Base-by-base conservation (phyloP, 2,113 vertebrate genomes). In the Eulemur macaco region DNA sequence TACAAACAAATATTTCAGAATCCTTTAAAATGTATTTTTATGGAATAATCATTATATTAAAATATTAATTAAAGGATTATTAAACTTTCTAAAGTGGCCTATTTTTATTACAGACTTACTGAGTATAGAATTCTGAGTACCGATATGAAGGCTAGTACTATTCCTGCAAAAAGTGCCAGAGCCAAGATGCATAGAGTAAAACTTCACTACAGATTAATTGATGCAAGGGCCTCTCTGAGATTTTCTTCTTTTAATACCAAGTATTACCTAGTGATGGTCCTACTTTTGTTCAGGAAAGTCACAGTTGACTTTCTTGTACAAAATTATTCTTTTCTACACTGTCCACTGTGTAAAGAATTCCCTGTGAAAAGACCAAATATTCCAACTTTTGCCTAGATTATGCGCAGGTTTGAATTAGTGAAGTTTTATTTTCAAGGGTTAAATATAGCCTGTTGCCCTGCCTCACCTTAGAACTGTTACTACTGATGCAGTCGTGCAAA, bases 41-140 rank as follows among this genome's bases (percentile, higher is more conserved):
- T 86, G 52, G 45, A 88, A 50, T 90, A n/a, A 54, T 90, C 10
- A 54, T 25, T 50, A 6, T 76, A 69, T 64, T 87, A 54, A 84
- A 85, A 73, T 81, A 69, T 39, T 93, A 42, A 60, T 18, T 54
- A 12, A 77, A 96, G 15, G 34, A 68, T 66, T 69, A 60, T 83
- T 85, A 92, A 83, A 31, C 89, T 97, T 93, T 95, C 52, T 94
- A 69, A 96, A 89, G n/a, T 85, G 45, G 52, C 20, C 27, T 92
- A 4, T 66, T 92, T 97, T 95, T 94, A 69, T 86, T 76, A 52
- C 69, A 86, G 6, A 76, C 21, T 95, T 91, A 93, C 27, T 93
- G 58, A 94, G 47, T 89, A 4, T 60, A 91, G 58, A 95, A 68
- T 83, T 96, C 29, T 77, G 39, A 82, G 10, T 86, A 60, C 25